Evolutionary conservation across 2,113 vertebrate genomes (phyloP), one percentile per base, ranked within the genome.

Genomic region (Hemiscyllium ocellatum): DNA sequence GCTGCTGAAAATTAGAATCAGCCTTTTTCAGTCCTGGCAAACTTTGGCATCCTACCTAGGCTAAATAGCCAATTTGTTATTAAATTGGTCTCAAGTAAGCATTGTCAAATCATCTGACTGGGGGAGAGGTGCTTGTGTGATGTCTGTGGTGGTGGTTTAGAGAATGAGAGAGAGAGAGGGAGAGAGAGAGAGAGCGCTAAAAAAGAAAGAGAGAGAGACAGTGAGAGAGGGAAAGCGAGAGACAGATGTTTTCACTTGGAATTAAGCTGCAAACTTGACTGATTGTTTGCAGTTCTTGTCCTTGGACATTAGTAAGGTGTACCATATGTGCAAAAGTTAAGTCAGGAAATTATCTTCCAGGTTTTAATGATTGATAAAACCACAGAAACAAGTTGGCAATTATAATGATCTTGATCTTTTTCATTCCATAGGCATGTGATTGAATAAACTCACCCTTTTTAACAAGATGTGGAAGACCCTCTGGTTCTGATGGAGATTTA

Each of bases 381-480:
- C 19, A 37, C 72, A 89, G 24, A 72, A 72, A 22, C 22, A 68
- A 6, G 47, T 76, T 8, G 56, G 22, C 10, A 61, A 12, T 72
- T 76, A 20, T 3, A 47, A 20, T 95, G 10, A 70, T 29, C 29
- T n/a, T 22, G n/a, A 80, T 95, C 42, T 33, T 69, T 13, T 15
- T 91, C 1, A 87, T 29, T 93, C 24, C 61, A 42, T 15, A 33
- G 52, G 2, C 61, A 10, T 26, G 12, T 33, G 26, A 33, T 61
- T 33, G 24, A 33, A 90, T 20, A 93, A 94, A 95, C 94, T 96
- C 97, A 99, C 98, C 98, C 98, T 96, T 98, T 96, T 97, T 97
- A 50, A 98, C 98, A 95, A 98, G 96, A 95, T 98, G 98, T 85
- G 98, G 98, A 96, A 99, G 98, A 19, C 98, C 98, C 96, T 98